Base-by-base conservation (phyloP, 2,797 vertebrate species). In the Hafferia zeledoni region DNA sequence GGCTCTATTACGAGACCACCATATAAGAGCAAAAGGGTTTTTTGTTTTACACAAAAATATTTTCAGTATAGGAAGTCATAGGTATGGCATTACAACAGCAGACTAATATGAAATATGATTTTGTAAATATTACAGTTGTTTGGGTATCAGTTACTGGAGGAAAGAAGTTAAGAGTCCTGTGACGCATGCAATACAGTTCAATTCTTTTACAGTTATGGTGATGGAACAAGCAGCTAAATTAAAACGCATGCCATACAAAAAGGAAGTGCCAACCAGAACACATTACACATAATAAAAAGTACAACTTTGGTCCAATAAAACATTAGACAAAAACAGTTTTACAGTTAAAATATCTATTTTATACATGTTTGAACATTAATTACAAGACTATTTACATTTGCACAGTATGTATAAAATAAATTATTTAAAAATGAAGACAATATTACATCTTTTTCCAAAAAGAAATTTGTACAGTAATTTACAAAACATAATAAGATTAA, bases 331-430 rank as follows among this genome's bases (percentile, higher is more conserved):
- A 93, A 99, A 98, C 98, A 95, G 96, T 97, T 99, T 98, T 98
- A 99, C 98, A 99, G 98, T 99, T 98, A 99, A 99, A 99, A 99
- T 99, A 99, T 99, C 98, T 98, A 99, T 96, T 98, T 98, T 98
- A 97, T 99, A 99, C 99, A 99, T 94, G 98, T 98, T 97, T 98
- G 98, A 99, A 98, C 98, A 98, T 99, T 99, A 99, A 99, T 99
- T 99, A 99, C 99, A 99, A 98, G 98, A 97, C 97, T 99, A 99
- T 99, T 98, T 99, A 99, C 99, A 99, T 99, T 99, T 99, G 98
- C 98, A 99, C 99, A 99, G 97, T 99, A 99, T 99, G 98, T 99
- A 99, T 99, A 99, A 99, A 99, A 99, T 99, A 99, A 99, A 99
- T 99, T 99, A 99, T 99, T 98, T 97, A 97, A 98, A 99, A 99